A percentile compares a stretch with the other conserved stretches of the same genome.
Evolutionary conservation across 2,797 vertebrate genomes (phyloP).

Genomic region (Prionace glauca): DNA sequence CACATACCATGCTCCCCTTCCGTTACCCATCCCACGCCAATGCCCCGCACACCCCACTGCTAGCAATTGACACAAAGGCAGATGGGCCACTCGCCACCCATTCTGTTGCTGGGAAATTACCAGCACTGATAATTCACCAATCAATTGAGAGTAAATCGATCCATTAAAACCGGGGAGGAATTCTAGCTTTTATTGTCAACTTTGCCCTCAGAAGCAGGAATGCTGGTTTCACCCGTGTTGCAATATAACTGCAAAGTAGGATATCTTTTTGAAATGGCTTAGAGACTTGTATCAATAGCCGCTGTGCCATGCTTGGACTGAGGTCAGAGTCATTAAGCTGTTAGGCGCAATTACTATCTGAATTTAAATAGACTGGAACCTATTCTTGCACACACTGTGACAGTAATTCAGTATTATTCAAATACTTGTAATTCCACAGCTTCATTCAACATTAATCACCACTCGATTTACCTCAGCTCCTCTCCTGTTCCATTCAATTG

Average conservation of each 20-base stretch:
- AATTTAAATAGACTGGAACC: not conserved
- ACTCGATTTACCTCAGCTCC: not conserved
- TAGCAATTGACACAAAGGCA: too few relatives aligned
- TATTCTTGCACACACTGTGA: not conserved
- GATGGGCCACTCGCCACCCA: too few relatives aligned
- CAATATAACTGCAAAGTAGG: not conserved
- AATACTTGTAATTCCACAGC: not conserved
- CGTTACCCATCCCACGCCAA: too few relatives aligned
- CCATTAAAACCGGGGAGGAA: too few relatives aligned
- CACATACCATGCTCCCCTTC: not conserved
- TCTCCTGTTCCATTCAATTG: not conserved
- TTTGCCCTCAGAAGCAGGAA: not conserved
- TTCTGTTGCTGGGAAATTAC: not conserved
- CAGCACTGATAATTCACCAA: not conserved
- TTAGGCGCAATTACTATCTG: not conserved
- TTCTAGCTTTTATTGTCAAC: not conserved
- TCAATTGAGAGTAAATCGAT: too few relatives aligned
- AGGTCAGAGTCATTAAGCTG: not conserved
- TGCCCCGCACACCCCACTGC: too few relatives aligned
- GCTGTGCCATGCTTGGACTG: not conserved
- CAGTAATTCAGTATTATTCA: not conserved
- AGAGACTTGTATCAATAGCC: not conserved
- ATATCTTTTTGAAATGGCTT: not conserved
- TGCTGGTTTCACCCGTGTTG: not conserved
- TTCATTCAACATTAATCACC: not conserved